These are phyloP conservation scores for Lepidurus couesii DNA, from an alignment of 1,140 invertebrate species.

Conservation along the genomic window DNA sequence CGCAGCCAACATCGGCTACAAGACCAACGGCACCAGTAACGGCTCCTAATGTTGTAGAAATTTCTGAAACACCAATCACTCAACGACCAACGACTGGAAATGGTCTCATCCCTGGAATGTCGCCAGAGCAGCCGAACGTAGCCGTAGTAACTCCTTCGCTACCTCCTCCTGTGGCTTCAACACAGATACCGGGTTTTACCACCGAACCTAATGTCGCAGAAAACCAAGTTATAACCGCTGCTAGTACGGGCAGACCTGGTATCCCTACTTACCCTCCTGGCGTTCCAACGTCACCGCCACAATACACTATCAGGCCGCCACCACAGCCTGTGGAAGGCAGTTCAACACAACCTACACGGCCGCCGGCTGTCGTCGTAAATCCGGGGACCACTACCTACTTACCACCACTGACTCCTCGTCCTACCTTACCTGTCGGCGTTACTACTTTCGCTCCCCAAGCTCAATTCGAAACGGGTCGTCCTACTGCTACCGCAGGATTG, in stretches of 20 bases:
- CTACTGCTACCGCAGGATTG: neutral
- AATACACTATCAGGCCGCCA: neutral
- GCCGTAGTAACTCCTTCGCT: neutral
- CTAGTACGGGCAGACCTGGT: neutral
- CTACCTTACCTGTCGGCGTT: neutral
- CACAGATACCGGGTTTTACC: neutral
- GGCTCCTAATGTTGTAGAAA: neutral
- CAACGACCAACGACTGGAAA: neutral
- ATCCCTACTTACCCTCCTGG: neutral
- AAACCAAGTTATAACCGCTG: neutral
- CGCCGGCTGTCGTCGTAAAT: constrained; percentile 23
- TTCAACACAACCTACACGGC: constrained; percentile 12
- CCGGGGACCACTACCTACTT: neutral
- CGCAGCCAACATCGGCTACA: neutral
- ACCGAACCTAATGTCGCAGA: neutral
- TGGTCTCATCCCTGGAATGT: neutral
- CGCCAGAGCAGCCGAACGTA: neutral
- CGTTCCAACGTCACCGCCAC: neutral
- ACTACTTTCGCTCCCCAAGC: constrained; percentile 17
- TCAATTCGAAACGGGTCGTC: neutral
- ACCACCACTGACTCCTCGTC: neutral
- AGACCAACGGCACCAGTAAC: neutral
- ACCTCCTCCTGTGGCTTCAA: neutral
- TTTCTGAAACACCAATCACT: neutral
- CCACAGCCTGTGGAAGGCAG: neutral